A percentile compares a stretch with the other conserved stretches of the same genome.
These are phyloP conservation scores for Gadopsis marmoratus DNA, from an alignment of 2,797 vertebrate species.

Conservation along the genomic window DNA sequence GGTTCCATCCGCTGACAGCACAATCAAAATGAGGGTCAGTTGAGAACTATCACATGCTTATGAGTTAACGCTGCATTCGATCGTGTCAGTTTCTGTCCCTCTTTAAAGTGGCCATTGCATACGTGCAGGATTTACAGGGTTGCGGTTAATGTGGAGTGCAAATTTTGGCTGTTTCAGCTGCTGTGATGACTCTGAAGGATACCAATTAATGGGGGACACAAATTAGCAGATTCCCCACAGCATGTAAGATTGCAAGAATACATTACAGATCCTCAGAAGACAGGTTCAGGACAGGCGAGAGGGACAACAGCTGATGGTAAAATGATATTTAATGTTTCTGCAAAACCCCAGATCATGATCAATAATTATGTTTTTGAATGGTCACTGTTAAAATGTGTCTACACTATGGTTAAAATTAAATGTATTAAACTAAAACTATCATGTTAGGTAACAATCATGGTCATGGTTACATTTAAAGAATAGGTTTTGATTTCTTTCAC, in stretches of 20 bases:
- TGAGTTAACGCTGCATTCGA: background rate
- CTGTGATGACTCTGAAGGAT: constrained; percentile 9
- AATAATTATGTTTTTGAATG: background rate
- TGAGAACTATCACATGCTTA: constrained; percentile 6
- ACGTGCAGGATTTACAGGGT: background rate
- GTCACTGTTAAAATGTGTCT: background rate
- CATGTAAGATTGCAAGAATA: constrained; percentile 2
- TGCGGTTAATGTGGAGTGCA: constrained; percentile 8
- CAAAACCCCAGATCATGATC: background rate
- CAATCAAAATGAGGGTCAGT: background rate
- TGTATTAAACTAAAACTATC: background rate
- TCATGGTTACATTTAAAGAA: background rate
- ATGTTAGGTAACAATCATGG: background rate
- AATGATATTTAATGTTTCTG: background rate
- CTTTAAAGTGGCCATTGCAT: background rate
- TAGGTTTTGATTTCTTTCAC: background rate
- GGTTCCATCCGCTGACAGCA: background rate
- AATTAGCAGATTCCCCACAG: constrained; percentile 22
- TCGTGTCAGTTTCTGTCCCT: background rate
- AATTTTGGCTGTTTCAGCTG: constrained; percentile 7
- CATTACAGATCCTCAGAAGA: background rate
- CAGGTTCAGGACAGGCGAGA: background rate
- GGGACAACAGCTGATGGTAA: background rate
- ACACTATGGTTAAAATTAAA: background rate
- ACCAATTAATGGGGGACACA: constrained; percentile 13